Percentiles rank a stretch among this genome's conserved stretches.
phyloP scores from a whole-genome alignment of 2,888 invertebrate species.

The Apodemia zela region DNA sequence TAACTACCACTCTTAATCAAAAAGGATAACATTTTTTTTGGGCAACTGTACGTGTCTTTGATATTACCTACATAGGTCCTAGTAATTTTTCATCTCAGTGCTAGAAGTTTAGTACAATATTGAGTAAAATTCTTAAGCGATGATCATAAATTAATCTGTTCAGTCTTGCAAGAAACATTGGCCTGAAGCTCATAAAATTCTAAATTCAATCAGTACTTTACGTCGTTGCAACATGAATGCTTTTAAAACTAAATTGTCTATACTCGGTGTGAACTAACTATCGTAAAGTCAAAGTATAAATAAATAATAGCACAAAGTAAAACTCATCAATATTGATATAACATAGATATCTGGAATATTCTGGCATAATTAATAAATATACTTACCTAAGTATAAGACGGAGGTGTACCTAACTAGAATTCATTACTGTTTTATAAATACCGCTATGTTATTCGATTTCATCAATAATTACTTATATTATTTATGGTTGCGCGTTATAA shows the following conservation, averaged over 20 bases:
- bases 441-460: not conserved
- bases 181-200: slow-evolving; percentile 44
- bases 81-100: no score
- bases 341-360: slow-evolving; percentile 3
- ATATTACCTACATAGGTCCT: no score
- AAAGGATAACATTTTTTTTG: no score
- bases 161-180: slow-evolving; percentile 35
- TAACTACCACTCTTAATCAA: no score
- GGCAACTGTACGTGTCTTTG: no score
- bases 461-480: not conserved
- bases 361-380: not conserved
- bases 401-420: not conserved
- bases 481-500: no score
- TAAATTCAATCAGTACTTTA: slow-evolving; percentile 51
- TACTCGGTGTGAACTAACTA: slow-evolving; percentile 19
- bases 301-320: slow-evolving; percentile 11
- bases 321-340: slow-evolving; percentile 12
- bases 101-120: not conserved
- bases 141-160: slow-evolving; percentile 41
- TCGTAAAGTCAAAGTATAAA: not conserved
- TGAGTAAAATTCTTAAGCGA: slow-evolving; percentile 1
- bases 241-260: slow-evolving; percentile 40
- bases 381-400: not conserved
- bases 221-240: slow-evolving; percentile 44
- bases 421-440: slow-evolving; percentile 1